These are phyloP conservation scores for Tricholaema leucomelas DNA, from an alignment of 2,113 vertebrate species.

Conservation along the genomic window DNA sequence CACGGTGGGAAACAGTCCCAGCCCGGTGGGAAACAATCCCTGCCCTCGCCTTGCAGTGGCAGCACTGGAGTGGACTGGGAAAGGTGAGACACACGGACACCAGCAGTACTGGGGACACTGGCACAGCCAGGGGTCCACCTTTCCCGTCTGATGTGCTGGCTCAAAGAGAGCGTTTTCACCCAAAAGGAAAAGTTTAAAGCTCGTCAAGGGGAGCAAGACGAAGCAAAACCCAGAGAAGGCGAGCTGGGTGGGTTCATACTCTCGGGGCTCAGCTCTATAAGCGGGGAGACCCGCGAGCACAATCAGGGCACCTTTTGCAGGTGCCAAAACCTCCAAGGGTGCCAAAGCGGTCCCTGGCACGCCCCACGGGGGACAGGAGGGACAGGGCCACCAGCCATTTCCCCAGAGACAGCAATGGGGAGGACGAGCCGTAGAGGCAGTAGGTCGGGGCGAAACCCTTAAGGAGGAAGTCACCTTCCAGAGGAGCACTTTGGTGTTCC, in stretches of 20 bases:
- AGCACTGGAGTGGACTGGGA: neutral
- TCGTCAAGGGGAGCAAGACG: neutral
- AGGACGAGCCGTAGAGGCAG: neutral
- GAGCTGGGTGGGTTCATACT: fast-evolving
- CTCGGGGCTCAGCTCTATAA: neutral
- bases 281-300: neutral
- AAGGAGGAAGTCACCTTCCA: too few species aligned
- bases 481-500: neutral
- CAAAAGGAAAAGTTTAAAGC: neutral
- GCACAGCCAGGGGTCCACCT: neutral
- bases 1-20: too few species aligned
- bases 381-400: neutral
- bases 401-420: neutral
- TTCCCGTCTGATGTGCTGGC: neutral
- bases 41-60: neutral
- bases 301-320: neutral
- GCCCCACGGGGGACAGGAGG: neutral
- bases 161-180: too few species aligned
- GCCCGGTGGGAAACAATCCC: neutral
- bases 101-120: too few species aligned
- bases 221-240: neutral
- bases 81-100: neutral
- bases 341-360: neutral
- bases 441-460: neutral
- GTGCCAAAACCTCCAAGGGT: neutral